Evolutionary conservation across 2,113 vertebrate species (phyloP).

Genomic region (Eulemur rufifrons): DNA sequence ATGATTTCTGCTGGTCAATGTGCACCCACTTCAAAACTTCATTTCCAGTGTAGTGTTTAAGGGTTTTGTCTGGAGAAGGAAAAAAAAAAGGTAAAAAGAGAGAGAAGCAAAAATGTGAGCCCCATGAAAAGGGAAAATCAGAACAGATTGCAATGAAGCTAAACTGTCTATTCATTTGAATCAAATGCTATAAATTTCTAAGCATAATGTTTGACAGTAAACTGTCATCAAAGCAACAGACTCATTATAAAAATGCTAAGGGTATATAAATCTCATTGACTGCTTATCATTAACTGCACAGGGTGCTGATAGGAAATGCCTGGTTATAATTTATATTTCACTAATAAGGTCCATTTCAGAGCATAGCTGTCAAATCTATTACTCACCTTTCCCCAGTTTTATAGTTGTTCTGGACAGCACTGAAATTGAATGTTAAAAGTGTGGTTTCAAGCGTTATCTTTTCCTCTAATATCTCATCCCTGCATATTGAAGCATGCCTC

Average conservation of each 20-base stretch:
- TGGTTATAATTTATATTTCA: constrained; percentile 88
- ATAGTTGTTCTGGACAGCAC: constrained; percentile 84
- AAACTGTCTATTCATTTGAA: constrained; percentile 82
- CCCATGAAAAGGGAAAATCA: constrained; percentile 67
- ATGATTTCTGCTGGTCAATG: constrained; percentile 32
- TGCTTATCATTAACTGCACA: constrained; percentile 87
- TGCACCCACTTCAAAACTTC: constrained; percentile 39
- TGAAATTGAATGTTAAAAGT: constrained; percentile 85
- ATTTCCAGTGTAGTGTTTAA: constrained; percentile 22
- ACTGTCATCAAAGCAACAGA: constrained; percentile 85
- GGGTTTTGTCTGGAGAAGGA: neutral
- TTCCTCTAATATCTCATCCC: constrained; percentile 80
- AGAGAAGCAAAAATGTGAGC: constrained; percentile 50
- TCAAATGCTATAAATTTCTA: constrained; percentile 86
- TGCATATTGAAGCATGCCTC: constrained; percentile 77
- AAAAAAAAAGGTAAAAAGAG: neutral
- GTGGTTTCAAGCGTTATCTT: constrained; percentile 80
- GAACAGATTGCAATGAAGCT: constrained; percentile 77
- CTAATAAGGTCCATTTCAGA: constrained; percentile 81
- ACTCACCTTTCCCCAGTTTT: constrained; percentile 85
- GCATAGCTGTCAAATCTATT: constrained; percentile 86
- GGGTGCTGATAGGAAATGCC: constrained; percentile 86
- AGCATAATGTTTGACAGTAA: constrained; percentile 85
- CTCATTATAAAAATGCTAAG: constrained; percentile 87
- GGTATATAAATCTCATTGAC: constrained; percentile 87